A percentile compares a stretch with the other conserved stretches of the same genome.
Conservation (phyloP, 2,888 invertebrate genomes). For the Melanotus villosus region DNA sequence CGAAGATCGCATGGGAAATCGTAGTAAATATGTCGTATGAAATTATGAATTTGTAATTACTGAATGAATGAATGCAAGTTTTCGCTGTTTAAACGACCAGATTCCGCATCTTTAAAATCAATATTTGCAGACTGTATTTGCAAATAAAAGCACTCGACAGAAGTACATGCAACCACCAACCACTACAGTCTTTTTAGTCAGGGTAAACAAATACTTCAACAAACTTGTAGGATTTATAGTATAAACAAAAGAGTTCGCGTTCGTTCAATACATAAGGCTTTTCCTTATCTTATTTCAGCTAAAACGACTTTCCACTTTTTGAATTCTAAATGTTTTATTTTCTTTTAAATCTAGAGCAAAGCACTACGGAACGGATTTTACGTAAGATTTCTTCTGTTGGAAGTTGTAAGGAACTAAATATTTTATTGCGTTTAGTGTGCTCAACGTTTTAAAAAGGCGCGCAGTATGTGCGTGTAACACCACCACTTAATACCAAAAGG, state of each 20-base stretch:
- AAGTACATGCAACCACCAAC: constrained; percentile 8
- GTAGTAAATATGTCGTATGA: no score
- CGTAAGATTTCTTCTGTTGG: neutral
- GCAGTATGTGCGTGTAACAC: neutral
- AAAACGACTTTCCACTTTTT: neutral
- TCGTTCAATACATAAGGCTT: constrained; percentile 9
- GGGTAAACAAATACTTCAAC: constrained; percentile 13
- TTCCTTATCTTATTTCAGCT: constrained; percentile 7
- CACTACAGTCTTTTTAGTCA: neutral
- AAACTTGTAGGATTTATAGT: neutral
- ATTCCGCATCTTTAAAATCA: neutral
- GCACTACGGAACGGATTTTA: neutral
- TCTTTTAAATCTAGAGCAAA: neutral
- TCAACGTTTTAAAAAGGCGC: constrained; percentile 6
- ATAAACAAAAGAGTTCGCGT: constrained; percentile 18
- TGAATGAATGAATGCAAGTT: no score
- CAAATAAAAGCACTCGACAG: constrained; percentile 2
- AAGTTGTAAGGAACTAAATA: no score
- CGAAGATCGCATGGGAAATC: no score
- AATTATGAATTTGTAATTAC: no score
- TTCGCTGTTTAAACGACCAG: no score
- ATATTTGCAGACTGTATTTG: constrained; percentile 1
- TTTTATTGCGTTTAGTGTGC: no score
- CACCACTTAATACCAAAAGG: constrained; percentile 3
- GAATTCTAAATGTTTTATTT: neutral